A percentile compares a stretch with the other conserved stretches of the same genome.
phyloP scores from a whole-genome alignment of 2,888 invertebrate genomes.

The Cylindroiulus punctatus region DNA sequence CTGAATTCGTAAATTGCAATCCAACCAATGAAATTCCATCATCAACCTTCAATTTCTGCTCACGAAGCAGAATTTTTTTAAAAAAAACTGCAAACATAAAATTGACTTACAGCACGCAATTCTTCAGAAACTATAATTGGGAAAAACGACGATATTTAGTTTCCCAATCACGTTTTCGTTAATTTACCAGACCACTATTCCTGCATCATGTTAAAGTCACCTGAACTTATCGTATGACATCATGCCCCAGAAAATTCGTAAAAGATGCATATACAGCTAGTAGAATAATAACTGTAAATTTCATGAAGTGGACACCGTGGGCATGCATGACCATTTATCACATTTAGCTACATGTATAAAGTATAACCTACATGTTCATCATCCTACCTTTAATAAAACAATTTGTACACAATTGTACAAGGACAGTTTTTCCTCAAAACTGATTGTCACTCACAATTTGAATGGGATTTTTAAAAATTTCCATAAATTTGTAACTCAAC shows the following conservation, averaged over 20 bases:
- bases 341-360: no score
- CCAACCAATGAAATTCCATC: neutral
- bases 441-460: no score
- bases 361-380: no score
- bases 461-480: no score
- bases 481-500: no score
- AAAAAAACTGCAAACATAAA: neutral
- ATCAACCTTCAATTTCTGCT: constrained; percentile 18
- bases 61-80: neutral
- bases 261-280: neutral
- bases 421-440: no score
- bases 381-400: no score
- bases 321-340: no score
- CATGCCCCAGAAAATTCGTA: neutral
- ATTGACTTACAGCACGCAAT: no score
- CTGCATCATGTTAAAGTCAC: neutral
- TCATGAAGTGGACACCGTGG: no score
- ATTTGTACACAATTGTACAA: no score
- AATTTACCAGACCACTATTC: neutral
- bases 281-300: neutral
- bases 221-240: neutral
- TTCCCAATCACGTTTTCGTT: neutral
- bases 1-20: neutral
- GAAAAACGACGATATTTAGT: neutral
- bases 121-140: neutral